These are phyloP conservation scores for Cryptotis parvus DNA, from an alignment of 2,113 vertebrate genomes.

Conservation along the genomic window DNA sequence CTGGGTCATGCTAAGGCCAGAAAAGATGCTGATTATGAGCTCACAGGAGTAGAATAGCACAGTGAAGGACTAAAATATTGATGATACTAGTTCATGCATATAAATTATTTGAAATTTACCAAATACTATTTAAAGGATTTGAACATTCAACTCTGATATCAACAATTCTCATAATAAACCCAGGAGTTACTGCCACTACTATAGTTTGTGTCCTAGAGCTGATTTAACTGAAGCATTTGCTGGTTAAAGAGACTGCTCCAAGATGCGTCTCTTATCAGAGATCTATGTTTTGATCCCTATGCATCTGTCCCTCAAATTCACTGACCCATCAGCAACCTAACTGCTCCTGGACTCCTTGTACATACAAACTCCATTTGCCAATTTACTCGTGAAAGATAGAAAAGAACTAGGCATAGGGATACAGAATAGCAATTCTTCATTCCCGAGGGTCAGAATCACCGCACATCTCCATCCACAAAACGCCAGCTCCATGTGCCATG, in stretches of 20 bases:
- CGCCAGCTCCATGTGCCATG: neutral
- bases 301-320: neutral
- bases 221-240: neutral
- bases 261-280: neutral
- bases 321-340: neutral
- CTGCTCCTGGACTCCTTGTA: neutral
- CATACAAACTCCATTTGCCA: neutral
- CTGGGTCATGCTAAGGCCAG: neutral
- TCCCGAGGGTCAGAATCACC: neutral
- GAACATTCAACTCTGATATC: neutral
- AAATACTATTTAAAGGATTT: conserved; percentile 32
- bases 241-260: neutral
- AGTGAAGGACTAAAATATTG: neutral
- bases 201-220: neutral
- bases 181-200: neutral
- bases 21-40: neutral
- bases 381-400: neutral
- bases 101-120: neutral
- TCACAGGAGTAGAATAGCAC: neutral
- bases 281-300: neutral
- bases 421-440: neutral
- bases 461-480: neutral
- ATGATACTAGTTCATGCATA: neutral
- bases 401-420: neutral
- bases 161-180: neutral